Percentiles rank a stretch among this genome's conserved stretches.
Evolutionary conservation across 1,140 invertebrate species (phyloP).

Genomic region (Drosophila pectinifera): DNA sequence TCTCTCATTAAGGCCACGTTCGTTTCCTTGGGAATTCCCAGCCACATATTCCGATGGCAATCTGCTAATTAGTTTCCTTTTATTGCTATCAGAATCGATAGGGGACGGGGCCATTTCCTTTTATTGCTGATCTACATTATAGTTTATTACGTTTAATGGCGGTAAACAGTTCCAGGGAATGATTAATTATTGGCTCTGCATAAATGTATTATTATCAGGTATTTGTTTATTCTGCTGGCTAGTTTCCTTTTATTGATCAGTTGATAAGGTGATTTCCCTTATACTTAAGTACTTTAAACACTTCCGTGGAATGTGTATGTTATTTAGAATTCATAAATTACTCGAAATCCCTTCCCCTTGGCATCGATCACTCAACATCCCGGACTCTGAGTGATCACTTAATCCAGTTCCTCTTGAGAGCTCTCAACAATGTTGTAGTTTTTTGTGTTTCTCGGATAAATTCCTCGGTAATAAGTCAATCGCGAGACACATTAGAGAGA

Average conservation of each 20-base stretch:
- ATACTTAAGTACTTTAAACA: not conserved
- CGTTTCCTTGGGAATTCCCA: constrained; percentile 16
- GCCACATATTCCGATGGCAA: constrained; percentile 4
- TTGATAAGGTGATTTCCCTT: not conserved
- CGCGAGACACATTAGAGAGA: constrained; percentile 36
- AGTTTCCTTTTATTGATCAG: not conserved
- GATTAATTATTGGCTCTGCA: not conserved
- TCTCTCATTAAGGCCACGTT: constrained; percentile 21
- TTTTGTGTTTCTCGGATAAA: constrained; percentile 38
- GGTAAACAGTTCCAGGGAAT: not conserved
- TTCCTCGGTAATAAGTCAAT: constrained; percentile 52
- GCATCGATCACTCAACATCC: constrained; percentile 17
- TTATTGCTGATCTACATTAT: constrained; percentile 5
- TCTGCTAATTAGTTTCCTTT: constrained; percentile 33
- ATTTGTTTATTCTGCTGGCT: not conserved
- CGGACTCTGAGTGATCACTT: constrained; percentile 24
- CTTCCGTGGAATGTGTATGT: not conserved
- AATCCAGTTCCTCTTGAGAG: constrained; percentile 42
- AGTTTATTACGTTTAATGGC: constrained; percentile 14
- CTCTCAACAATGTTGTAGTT: constrained; percentile 20
- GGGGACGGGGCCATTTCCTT: constrained; percentile 28
- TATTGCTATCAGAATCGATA: constrained; percentile 32
- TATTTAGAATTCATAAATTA: not conserved
- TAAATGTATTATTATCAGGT: constrained; percentile 13
- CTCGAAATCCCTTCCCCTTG: not conserved